Evolutionary conservation across 2,113 vertebrate species (phyloP).

Genomic region (Arothron firmamentum): DNA sequence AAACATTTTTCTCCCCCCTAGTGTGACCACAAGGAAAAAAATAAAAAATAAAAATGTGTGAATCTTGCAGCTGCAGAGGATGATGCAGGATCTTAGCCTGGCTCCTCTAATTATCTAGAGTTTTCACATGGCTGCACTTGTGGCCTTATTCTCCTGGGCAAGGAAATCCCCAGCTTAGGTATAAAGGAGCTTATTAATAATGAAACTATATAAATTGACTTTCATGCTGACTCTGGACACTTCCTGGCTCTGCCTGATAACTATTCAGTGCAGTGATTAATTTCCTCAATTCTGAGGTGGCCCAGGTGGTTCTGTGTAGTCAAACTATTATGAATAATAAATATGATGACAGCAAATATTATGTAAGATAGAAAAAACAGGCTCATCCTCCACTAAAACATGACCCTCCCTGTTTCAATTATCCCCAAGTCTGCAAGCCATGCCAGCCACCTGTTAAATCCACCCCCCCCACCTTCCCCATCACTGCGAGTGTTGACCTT

Average conservation of each 20-base stretch:
- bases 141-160: slow-evolving; percentile 7
- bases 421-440: not conserved
- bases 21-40: slow-evolving; percentile 7
- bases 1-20: slow-evolving; percentile 17
- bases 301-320: slow-evolving; percentile 28
- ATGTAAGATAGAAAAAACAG: slow-evolving; percentile 14
- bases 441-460: slow-evolving; percentile 40
- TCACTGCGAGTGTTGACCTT: slow-evolving; percentile 42
- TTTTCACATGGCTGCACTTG: slow-evolving; percentile 9
- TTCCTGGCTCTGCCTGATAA: slow-evolving; percentile 26
- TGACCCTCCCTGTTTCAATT: slow-evolving; percentile 7
- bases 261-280: slow-evolving; percentile 63
- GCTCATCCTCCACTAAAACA: not conserved
- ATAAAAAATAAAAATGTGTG: not conserved
- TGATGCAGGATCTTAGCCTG: slow-evolving; percentile 4
- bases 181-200: slow-evolving; percentile 55
- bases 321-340: slow-evolving; percentile 59
- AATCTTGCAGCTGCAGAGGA: slow-evolving; percentile 14
- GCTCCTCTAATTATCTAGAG: slow-evolving; percentile 22
- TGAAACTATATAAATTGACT: slow-evolving; percentile 58
- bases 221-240: slow-evolving; percentile 45
- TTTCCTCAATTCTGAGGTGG: slow-evolving; percentile 52
- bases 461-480: slow-evolving; percentile 8
- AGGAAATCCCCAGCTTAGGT: slow-evolving; percentile 46
- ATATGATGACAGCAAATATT: slow-evolving; percentile 23